Conservation (phyloP, 2,888 invertebrate species). For the Trachelus troglodyta region DNA sequence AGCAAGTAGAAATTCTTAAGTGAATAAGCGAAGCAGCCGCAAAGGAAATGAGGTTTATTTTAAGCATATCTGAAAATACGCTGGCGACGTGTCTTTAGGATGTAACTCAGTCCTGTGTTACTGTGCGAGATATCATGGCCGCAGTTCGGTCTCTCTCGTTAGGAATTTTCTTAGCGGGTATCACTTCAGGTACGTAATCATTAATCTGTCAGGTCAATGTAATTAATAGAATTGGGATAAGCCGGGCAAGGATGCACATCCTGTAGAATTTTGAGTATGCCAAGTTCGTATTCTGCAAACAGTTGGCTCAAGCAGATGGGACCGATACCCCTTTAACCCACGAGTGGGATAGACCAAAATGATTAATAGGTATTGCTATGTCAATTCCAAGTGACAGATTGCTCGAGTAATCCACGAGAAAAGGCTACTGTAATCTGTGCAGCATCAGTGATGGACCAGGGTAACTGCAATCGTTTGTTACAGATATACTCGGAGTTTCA, state of each 20-base stretch:
- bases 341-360: background rate
- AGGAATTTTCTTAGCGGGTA: constrained; percentile 24
- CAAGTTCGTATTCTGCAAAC: background rate
- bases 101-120: constrained; percentile 38
- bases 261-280: background rate
- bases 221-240: background rate
- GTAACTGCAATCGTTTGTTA: constrained; percentile 6
- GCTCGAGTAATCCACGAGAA: background rate
- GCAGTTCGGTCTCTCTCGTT: constrained; percentile 23
- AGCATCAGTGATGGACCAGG: background rate
- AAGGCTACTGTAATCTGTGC: background rate
- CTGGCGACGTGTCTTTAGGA: constrained; percentile 28
- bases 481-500: constrained; percentile 14
- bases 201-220: background rate
- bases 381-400: background rate
- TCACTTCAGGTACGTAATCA: constrained; percentile 39
- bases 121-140: constrained; percentile 42
- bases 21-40: constrained; percentile 10
- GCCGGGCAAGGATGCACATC: background rate
- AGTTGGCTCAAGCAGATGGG: background rate
- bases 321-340: background rate
- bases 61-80: constrained; percentile 53
- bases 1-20: background rate
- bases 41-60: constrained; percentile 43
- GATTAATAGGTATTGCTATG: background rate